Percentiles rank a stretch among this genome's conserved stretches.
Evolutionary conservation across 2,888 invertebrate genomes (phyloP).

Genomic region (Cremastobaeus sp.): DNA sequence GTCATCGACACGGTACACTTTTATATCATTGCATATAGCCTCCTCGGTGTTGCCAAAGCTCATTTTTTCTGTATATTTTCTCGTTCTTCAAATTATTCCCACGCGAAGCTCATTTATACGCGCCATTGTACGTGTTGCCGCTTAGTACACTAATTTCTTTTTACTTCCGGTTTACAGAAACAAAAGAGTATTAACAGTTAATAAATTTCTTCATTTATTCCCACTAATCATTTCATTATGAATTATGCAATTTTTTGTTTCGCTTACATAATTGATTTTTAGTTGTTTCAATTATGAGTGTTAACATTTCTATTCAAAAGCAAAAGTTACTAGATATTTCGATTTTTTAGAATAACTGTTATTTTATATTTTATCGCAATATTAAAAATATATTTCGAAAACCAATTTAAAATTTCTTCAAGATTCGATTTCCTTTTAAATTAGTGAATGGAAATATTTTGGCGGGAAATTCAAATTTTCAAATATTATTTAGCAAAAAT

Average conservation of each 20-base stretch:
- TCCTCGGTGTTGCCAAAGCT: conserved; percentile 52
- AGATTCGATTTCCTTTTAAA: no score
- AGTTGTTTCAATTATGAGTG: not conserved
- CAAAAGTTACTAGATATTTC: not conserved
- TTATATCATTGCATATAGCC: conserved; percentile 73
- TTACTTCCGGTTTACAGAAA: conserved; percentile 56
- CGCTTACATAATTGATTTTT: conserved; percentile 9
- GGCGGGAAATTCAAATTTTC: conserved; percentile 10
- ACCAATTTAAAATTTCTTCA: no score
- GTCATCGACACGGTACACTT: conserved; percentile 78
- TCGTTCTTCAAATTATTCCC: conserved; percentile 60
- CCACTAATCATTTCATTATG: conserved; percentile 17
- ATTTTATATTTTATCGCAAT: not conserved
- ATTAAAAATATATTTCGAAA: no score
- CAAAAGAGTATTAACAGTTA: conserved; percentile 57
- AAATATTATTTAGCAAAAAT: not conserved
- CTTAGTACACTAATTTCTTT: conserved; percentile 60
- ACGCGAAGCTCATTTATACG: conserved; percentile 60
- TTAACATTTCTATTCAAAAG: no score
- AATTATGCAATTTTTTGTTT: conserved; percentile 17
- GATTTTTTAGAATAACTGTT: not conserved
- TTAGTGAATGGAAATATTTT: not conserved
- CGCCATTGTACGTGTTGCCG: conserved; percentile 57
- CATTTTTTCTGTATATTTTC: conserved; percentile 54
- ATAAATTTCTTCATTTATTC: conserved; percentile 55